A percentile compares a stretch with the other conserved stretches of the same genome.
These are phyloP conservation scores for Sula dactylatra DNA, from an alignment of 2,113 vertebrate species.

Conservation along the genomic window DNA sequence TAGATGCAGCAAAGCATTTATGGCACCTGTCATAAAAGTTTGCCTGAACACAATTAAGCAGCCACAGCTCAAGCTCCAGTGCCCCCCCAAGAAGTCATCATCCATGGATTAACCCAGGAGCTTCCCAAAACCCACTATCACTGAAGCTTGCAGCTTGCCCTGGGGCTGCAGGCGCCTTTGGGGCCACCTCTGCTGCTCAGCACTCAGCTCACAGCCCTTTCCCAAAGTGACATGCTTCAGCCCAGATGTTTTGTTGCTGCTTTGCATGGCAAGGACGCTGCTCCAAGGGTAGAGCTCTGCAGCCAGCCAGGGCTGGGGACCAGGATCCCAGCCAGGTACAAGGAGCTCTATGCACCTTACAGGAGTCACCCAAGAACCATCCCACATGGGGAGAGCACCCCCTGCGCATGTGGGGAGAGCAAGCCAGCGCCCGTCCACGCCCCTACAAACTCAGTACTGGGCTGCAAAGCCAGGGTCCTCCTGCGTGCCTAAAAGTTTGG, in stretches of 20 bases:
- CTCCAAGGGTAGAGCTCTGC: not conserved
- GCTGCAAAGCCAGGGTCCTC: not conserved
- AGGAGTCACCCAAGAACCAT: not conserved
- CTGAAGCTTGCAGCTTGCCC: not conserved
- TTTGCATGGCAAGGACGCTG: not conserved
- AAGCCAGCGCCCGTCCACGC: not conserved
- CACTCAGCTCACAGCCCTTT: not conserved
- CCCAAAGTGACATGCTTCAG: rapidly evolving
- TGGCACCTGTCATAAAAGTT: not conserved
- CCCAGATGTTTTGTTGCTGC: not conserved
- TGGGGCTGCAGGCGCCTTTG: not conserved
- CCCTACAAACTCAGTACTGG: not conserved
- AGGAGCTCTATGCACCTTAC: not conserved
- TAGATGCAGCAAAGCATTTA: not conserved
- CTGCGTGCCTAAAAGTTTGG: not conserved
- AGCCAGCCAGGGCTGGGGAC: not conserved
- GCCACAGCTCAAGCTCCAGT: not conserved
- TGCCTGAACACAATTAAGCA: not conserved
- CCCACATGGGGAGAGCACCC: not conserved
- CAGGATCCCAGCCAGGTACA: not conserved
- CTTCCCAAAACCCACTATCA: not conserved
- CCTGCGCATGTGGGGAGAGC: rapidly evolving
- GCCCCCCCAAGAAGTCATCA: not conserved
- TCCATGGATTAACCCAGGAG: not conserved
- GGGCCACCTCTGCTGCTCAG: not conserved